These are phyloP conservation scores for Sebastes kiyomatsui DNA, from an alignment of 2,797 vertebrate species.

Conservation along the genomic window DNA sequence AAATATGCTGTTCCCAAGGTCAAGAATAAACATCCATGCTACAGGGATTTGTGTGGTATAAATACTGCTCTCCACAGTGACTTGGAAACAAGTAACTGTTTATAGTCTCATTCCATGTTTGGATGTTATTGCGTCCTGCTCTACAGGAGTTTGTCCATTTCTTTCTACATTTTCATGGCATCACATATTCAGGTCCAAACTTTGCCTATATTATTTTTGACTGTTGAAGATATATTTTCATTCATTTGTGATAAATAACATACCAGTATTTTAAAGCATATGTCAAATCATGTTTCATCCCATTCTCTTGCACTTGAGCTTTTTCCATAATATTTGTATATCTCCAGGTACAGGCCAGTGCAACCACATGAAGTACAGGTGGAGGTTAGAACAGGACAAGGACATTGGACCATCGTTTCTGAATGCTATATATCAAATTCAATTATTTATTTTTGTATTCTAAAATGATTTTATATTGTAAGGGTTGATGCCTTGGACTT, in stretches of 20 bases:
- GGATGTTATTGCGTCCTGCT: neutral
- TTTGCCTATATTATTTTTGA: neutral
- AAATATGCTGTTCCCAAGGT: neutral
- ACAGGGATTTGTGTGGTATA: neutral
- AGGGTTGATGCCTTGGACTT: slow-evolving; percentile 23
- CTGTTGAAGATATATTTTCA: neutral
- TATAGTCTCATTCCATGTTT: neutral
- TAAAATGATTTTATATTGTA: slow-evolving; percentile 29
- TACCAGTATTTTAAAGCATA: neutral
- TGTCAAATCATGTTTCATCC: neutral
- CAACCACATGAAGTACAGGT: slow-evolving; percentile 1
- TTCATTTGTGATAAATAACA: neutral
- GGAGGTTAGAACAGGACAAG: neutral
- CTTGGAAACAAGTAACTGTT: neutral
- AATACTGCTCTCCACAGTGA: neutral
- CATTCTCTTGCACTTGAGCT: neutral
- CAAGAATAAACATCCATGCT: neutral
- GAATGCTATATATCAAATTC: slow-evolving; percentile 13
- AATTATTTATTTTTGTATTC: slow-evolving; percentile 72
- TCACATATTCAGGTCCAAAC: neutral
- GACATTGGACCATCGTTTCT: slow-evolving; percentile 20
- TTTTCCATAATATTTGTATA: slow-evolving; percentile 1
- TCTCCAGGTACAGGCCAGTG: slow-evolving; percentile 35
- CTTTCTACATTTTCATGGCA: neutral
- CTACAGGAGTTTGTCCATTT: neutral